A percentile compares a stretch with the other conserved stretches of the same genome.
phyloP scores from a whole-genome alignment of 2,888 invertebrate species.

The Lasioglossum lativentre region DNA sequence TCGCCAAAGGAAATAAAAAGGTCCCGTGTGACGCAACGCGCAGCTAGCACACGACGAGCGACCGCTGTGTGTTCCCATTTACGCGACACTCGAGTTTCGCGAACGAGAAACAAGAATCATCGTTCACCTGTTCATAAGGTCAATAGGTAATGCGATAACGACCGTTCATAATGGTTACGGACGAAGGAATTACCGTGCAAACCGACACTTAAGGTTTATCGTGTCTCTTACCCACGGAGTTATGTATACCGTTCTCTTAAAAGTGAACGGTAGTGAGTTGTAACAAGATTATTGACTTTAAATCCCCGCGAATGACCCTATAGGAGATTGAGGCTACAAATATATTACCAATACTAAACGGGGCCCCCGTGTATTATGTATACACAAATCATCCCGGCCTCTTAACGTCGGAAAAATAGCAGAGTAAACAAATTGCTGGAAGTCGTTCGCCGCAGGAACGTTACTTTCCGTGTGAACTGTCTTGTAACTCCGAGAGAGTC shows the following conservation, averaged over 20 bases:
- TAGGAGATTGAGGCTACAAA: constrained; percentile 74
- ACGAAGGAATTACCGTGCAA: constrained; percentile 75
- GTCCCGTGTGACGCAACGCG: not conserved
- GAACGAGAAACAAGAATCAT: constrained; percentile 57
- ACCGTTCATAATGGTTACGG: constrained; percentile 75
- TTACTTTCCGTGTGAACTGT: not conserved
- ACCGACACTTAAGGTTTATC: constrained; percentile 76
- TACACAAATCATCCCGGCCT: constrained; percentile 49
- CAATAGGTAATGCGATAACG: constrained; percentile 76
- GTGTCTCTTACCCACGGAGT: constrained; percentile 74
- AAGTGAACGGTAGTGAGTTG: constrained; percentile 76
- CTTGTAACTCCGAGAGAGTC: not conserved
- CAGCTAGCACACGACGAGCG: not conserved
- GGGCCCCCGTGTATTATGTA: constrained; percentile 11
- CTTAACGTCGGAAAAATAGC: constrained; percentile 35
- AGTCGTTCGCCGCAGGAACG: not conserved
- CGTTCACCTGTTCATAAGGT: constrained; percentile 74
- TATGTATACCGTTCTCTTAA: constrained; percentile 76
- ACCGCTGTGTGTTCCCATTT: not conserved
- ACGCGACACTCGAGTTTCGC: constrained; percentile 32
- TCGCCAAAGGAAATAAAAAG: not conserved
- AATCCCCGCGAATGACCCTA: constrained; percentile 74
- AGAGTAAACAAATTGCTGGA: constrained; percentile 6
- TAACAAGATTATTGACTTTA: constrained; percentile 77
- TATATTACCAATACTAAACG: constrained; percentile 70